Evolutionary conservation across 2,888 invertebrate genomes (phyloP).

Genomic region (Apodemia duryi): DNA sequence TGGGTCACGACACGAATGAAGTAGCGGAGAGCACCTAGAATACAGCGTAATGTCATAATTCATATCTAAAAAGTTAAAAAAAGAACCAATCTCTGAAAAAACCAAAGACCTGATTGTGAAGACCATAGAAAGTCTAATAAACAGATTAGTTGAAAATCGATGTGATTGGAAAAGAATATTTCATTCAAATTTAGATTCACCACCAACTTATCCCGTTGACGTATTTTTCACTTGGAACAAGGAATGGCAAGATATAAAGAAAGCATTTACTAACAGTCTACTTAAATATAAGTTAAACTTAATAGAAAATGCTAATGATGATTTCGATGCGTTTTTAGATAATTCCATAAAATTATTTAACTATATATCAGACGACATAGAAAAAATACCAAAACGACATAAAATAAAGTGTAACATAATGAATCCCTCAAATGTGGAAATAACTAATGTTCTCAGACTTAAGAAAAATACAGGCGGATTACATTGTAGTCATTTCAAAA

Average conservation of each 20-base stretch:
- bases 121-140: constrained; percentile 51
- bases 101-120: constrained; percentile 43
- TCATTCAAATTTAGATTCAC: background rate
- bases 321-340: constrained; percentile 9
- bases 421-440: background rate
- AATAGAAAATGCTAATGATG: background rate
- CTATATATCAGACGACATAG: constrained; percentile 36
- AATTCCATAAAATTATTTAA: constrained; percentile 5
- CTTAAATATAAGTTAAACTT: constrained; percentile 25
- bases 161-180: constrained; percentile 41
- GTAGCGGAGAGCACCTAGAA: too few relatives aligned
- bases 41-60: too few relatives aligned
- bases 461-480: constrained; percentile 15
- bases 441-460: background rate
- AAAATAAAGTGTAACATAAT: constrained; percentile 39
- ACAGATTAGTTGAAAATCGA: constrained; percentile 41
- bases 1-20: too few relatives aligned
- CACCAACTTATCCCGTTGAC: background rate
- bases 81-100: constrained; percentile 44
- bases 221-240: constrained; percentile 28
- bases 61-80: constrained; percentile 32
- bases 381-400: constrained; percentile 37
- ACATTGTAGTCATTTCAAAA: constrained; percentile 39
- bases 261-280: constrained; percentile 30
- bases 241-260: constrained; percentile 39